Base-by-base conservation (phyloP, 30 jellyfish, hydroid and myxozoan genomes). In the Cassiopea xamachana region DNA sequence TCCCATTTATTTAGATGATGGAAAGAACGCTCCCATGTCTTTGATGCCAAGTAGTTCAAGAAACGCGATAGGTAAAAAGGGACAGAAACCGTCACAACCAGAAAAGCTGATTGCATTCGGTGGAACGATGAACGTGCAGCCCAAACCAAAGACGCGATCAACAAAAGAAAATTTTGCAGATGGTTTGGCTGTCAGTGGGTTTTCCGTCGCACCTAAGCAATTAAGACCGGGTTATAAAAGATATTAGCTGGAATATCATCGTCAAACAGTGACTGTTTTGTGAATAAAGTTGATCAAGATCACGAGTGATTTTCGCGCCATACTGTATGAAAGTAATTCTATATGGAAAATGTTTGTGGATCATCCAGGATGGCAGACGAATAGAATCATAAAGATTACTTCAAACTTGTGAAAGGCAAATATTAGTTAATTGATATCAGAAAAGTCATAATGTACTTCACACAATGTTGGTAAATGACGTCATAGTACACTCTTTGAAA, bases 191-290 rank as follows among this genome's bases (percentile, higher is more conserved):
- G 96, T 96, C 59, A 93, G 97, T 80, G 99, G 99, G 18, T 89
- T 97, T 45, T 92, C 99, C n/a, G 94, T 96, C 46, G 93, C 86
- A 1, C 98, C 99, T 5, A 96, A 85, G 84, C 95, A 83, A 49
- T 49, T 91, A 7, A 93, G 80, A 70, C 99, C 99, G 0, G 99
- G 99, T 9, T 87, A 93, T 58, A 97, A 97, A 69, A 69, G 99
- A 84, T 82, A 77, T 61, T 96, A 87, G 83, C 1, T 9, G 12
- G 2, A 13, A 64, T 14, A 2, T 14, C 15, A 64, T 64, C 1
- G 15, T 17, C 12, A 10, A 10, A 55, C 12, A 6, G 10, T 10
- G 12, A 3, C 7, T 55, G 7, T 55, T 55, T 55, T 55, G 64
- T 3, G 64, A 55, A 6, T 0, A 55, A 55, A 3, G 39, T 27